Evolutionary conservation across 2,888 invertebrate species (phyloP).

Genomic region (Mermis nigrescens): DNA sequence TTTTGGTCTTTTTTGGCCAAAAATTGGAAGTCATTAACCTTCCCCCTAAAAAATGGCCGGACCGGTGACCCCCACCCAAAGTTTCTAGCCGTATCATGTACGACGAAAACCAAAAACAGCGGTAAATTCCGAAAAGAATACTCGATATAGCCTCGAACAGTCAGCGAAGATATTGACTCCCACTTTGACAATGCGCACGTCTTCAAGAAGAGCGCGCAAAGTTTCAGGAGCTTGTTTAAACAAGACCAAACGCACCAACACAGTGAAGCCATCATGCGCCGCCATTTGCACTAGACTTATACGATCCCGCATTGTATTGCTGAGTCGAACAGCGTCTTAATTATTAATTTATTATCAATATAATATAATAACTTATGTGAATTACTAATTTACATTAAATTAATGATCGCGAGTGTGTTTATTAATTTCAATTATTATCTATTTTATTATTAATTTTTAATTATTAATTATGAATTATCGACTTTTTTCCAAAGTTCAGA

Average conservation of each 20-base stretch:
- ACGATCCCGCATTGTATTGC: neutral
- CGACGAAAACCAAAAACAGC: neutral
- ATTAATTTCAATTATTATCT: no score
- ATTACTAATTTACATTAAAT: no score
- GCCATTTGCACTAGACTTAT: constrained; percentile 55
- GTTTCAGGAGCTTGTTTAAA: constrained; percentile 44
- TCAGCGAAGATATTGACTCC: constrained; percentile 54
- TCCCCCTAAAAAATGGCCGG: no score
- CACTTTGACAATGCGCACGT: constrained; percentile 50
- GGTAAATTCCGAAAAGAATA: neutral
- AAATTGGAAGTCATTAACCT: no score
- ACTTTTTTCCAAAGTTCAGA: no score
- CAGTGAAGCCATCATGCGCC: constrained; percentile 49
- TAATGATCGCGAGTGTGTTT: no score
- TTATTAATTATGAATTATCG: no score
- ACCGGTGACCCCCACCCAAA: no score
- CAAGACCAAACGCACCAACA: constrained; percentile 47
- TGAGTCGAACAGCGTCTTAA: neutral
- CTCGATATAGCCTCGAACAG: constrained; percentile 14
- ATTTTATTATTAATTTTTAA: no score
- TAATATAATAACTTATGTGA: no score
- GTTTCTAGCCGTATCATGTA: neutral
- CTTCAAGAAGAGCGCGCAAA: constrained; percentile 45
- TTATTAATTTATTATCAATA: no score
- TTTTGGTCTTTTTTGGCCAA: no score